Conservation (phyloP, 2,113 vertebrate genomes). For the Rhinichthys klamathensis region DNA sequence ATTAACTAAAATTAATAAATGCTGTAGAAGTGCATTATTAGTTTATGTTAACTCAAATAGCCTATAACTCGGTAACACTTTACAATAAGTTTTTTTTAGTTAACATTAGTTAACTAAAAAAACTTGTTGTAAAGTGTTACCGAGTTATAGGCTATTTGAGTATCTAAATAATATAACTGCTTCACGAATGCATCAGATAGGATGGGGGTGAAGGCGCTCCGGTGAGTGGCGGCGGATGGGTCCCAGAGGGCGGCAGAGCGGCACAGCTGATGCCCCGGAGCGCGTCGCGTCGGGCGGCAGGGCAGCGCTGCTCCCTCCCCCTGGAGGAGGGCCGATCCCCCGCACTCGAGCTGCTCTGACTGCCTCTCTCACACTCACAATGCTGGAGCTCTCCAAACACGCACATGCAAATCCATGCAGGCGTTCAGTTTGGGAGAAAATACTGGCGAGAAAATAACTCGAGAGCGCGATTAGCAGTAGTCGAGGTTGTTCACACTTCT, state of each 20-base stretch:
- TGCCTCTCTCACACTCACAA: background rate
- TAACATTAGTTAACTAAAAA: too few relatives aligned
- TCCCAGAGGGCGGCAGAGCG: slow-evolving; percentile 20
- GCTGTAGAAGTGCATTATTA: too few relatives aligned
- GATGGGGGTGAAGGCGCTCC: background rate
- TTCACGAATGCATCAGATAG: background rate
- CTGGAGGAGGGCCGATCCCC: slow-evolving; percentile 15
- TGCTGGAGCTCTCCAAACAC: background rate
- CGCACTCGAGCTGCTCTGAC: background rate
- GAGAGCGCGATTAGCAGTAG: background rate
- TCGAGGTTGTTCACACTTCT: background rate
- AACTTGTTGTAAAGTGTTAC: too few relatives aligned
- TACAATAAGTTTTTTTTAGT: too few relatives aligned
- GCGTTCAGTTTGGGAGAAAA: background rate
- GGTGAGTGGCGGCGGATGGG: background rate
- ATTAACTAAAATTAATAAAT: too few relatives aligned
- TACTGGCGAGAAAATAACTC: background rate
- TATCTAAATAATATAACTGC: background rate
- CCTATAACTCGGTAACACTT: too few relatives aligned
- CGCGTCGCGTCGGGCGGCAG: too few relatives aligned
- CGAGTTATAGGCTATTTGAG: too few relatives aligned
- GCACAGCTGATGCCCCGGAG: background rate
- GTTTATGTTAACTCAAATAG: too few relatives aligned
- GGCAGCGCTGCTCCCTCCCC: background rate
- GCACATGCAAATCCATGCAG: background rate